A percentile compares a stretch with the other conserved stretches of the same genome.
phyloP scores from a whole-genome alignment of 2,888 invertebrate species.

The Alitta virens region DNA sequence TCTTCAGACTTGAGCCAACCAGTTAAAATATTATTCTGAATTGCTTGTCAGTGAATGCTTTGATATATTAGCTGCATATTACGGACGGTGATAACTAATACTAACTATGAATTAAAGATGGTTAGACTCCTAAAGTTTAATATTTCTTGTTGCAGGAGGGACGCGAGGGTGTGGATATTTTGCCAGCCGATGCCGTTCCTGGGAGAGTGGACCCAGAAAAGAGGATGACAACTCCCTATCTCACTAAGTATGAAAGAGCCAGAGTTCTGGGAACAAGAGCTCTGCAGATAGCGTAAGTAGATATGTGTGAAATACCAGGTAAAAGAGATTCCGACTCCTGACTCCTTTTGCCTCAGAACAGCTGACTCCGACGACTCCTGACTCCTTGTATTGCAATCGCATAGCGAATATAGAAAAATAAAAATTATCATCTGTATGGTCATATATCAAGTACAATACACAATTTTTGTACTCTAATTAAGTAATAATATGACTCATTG shows the following conservation, averaged over 20 bases:
- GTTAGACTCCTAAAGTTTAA: neutral
- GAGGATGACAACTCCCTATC: constrained; percentile 93
- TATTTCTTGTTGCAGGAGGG: constrained; percentile 66
- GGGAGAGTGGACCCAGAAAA: constrained; percentile 68
- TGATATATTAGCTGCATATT: neutral
- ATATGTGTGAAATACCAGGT: too few relatives aligned
- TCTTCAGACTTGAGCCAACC: neutral
- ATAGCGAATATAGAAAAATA: too few relatives aligned
- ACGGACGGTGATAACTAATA: too few relatives aligned
- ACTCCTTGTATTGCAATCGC: too few relatives aligned
- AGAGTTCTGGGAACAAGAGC: constrained; percentile 92
- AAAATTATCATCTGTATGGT: too few relatives aligned
- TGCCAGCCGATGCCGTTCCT: constrained; percentile 72
- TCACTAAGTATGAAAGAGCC: constrained; percentile 97
- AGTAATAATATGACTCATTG: too few relatives aligned
- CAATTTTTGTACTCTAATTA: too few relatives aligned
- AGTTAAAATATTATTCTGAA: neutral
- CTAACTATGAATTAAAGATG: neutral
- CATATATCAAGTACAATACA: too few relatives aligned
- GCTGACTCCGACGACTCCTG: too few relatives aligned
- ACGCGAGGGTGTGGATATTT: constrained; percentile 79
- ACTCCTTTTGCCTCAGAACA: too few relatives aligned
- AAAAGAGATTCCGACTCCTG: too few relatives aligned
- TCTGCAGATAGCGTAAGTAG: constrained; percentile 80
- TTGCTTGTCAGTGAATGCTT: neutral